Percentiles rank a stretch among this genome's conserved stretches.
These are phyloP conservation scores for Hippocampus zosterae DNA, from an alignment of 2,113 vertebrate genomes.

Conservation along the genomic window DNA sequence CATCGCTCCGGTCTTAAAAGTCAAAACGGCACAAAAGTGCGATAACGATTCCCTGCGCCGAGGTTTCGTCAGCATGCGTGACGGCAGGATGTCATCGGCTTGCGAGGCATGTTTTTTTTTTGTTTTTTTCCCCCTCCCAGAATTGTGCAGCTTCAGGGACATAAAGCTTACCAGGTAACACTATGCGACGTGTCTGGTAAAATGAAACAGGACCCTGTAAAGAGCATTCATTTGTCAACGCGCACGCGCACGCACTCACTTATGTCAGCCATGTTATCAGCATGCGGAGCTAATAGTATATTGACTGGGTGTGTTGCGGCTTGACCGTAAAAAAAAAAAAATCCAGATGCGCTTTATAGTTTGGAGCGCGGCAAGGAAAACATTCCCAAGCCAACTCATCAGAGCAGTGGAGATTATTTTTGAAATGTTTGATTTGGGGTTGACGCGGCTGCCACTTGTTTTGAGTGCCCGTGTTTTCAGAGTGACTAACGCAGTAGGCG, in stretches of 20 bases:
- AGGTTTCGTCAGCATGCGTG: constrained; percentile 2
- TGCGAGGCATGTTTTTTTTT: neutral
- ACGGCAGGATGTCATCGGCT: neutral
- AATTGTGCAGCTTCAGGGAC: neutral
- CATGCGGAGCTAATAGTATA: constrained; percentile 21
- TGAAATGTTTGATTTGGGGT: neutral
- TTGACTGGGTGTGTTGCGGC: constrained; percentile 41
- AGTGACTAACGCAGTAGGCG: no score
- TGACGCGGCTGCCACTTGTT: no score
- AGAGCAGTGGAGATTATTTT: neutral
- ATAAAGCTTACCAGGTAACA: neutral
- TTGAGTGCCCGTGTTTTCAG: no score
- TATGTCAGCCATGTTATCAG: constrained; percentile 50
- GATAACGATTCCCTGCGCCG: neutral
- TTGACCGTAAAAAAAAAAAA: neutral
- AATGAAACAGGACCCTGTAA: constrained; percentile 33
- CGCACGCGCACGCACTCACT: constrained; percentile 5
- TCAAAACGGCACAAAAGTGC: no score
- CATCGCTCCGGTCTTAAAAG: no score
- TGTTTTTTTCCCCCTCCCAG: no score
- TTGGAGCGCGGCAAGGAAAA: neutral
- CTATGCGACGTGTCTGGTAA: constrained; percentile 6
- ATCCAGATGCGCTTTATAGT: neutral
- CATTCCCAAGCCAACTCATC: constrained; percentile 14
- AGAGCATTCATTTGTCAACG: constrained; percentile 47